phyloP scores from a whole-genome alignment of 2,888 invertebrate species.

The Panzeria rudis region DNA sequence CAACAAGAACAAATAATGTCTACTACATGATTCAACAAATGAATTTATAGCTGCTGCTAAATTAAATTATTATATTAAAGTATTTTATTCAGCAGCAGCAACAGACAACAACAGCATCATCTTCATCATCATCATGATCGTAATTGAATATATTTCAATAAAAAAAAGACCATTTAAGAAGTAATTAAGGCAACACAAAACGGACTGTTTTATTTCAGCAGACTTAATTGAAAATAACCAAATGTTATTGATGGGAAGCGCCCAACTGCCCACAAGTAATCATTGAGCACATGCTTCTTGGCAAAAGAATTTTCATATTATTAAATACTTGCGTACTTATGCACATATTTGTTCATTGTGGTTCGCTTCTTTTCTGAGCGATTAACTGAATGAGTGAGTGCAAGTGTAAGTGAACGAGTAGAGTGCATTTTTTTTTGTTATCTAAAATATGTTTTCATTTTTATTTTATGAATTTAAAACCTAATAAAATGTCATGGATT shows the following conservation, averaged over 20 bases:
- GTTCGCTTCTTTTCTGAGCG: too few relatives aligned
- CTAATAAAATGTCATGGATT: slow-evolving; percentile 57
- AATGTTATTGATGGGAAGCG: neutral
- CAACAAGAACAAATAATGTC: too few relatives aligned
- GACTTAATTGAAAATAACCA: neutral
- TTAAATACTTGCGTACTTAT: neutral
- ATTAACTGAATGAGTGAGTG: too few relatives aligned
- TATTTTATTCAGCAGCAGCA: neutral
- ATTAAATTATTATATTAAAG: slow-evolving; percentile 55
- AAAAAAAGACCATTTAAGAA: slow-evolving; percentile 29
- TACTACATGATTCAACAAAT: slow-evolving; percentile 38
- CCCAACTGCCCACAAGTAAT: slow-evolving; percentile 1
- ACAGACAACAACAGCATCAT: neutral
- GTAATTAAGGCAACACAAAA: slow-evolving; percentile 23
- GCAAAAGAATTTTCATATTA: neutral
- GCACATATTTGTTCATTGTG: too few relatives aligned
- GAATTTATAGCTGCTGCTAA: slow-evolving; percentile 32
- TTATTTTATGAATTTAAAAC: slow-evolving; percentile 62
- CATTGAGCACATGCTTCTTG: neutral
- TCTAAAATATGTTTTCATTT: slow-evolving; percentile 46
- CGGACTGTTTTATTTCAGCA: slow-evolving; percentile 8
- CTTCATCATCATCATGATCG: slow-evolving; percentile 33
- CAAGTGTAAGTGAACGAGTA: neutral
- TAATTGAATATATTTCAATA: slow-evolving; percentile 45
- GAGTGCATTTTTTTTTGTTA: slow-evolving; percentile 37